Conservation (phyloP, 92 coral and sea anemone species). For the Galaxea fascicularis region DNA sequence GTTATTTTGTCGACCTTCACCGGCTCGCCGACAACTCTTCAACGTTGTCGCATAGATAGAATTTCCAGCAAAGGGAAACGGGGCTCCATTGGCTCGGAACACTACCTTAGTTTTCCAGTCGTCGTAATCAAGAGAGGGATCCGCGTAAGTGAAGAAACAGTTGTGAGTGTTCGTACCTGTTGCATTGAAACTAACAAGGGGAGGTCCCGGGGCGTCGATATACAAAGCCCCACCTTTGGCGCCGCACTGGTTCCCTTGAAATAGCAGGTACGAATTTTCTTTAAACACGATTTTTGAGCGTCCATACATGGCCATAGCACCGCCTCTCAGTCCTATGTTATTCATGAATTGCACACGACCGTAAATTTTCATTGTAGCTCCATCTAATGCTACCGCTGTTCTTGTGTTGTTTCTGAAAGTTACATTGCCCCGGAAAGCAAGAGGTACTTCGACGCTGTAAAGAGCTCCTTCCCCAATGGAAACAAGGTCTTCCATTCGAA, state of each 20-base stretch:
- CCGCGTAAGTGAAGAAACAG: constrained; percentile 84
- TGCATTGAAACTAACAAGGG: constrained; percentile 72
- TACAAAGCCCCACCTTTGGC: constrained; percentile 89
- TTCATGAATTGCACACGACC: constrained; percentile 58
- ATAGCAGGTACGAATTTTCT: constrained; percentile 61
- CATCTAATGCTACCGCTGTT: constrained; percentile 82
- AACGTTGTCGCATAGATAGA: constrained; percentile 89
- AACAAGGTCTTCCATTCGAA: constrained; percentile 43
- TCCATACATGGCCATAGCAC: constrained; percentile 93
- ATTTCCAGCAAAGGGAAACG: constrained; percentile 66
- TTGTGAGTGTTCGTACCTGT: constrained; percentile 71
- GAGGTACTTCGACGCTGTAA: constrained; percentile 75
- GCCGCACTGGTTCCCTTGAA: constrained; percentile 69
- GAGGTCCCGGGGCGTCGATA: constrained; percentile 85
- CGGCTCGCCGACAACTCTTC: constrained; percentile 75
- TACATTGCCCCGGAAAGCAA: constrained; percentile 58
- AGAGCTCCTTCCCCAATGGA: constrained; percentile 78
- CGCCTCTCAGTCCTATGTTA: constrained; percentile 84
- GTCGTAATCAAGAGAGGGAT: constrained; percentile 64
- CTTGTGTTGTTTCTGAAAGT: constrained; percentile 67
- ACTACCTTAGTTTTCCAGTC: constrained; percentile 80
- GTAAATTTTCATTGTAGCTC: constrained; percentile 70
- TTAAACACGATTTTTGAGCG: constrained; percentile 72
- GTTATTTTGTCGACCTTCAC: constrained; percentile 77
- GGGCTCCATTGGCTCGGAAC: constrained; percentile 75